phyloP scores from a whole-genome alignment of 2,113 vertebrate species.

The Melanerpes formicivorus region DNA sequence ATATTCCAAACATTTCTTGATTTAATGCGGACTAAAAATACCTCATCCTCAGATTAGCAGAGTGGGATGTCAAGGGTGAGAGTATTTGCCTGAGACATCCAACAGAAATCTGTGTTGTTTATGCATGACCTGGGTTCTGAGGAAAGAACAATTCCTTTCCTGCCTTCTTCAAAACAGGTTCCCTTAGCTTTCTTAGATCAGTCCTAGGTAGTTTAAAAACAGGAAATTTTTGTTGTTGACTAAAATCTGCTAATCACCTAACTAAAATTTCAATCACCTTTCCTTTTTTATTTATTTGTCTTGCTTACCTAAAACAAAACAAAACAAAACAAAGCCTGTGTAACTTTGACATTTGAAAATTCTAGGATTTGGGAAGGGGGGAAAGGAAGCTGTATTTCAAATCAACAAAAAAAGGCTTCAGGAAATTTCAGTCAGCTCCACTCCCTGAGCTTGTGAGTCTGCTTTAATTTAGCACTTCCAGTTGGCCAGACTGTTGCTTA shows the following conservation, averaged over 20 bases:
- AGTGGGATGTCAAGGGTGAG: neutral
- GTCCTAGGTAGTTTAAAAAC: neutral
- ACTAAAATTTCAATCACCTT: neutral
- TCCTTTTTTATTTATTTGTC: neutral
- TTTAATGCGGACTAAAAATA: conserved; percentile 37
- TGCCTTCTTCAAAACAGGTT: neutral
- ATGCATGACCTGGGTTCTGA: accelerated
- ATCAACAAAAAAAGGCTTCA: conserved; percentile 26
- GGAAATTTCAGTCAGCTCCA: conserved; percentile 31
- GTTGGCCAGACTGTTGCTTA: neutral
- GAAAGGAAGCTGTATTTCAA: conserved; percentile 34
- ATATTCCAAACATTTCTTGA: neutral
- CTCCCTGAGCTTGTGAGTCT: neutral
- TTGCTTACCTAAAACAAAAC: neutral
- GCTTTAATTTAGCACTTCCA: conserved; percentile 43
- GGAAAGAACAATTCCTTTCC: neutral
- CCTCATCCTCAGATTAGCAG: neutral
- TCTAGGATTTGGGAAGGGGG: neutral
- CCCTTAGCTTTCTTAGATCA: neutral
- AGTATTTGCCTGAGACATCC: neutral
- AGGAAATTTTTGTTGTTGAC: neutral
- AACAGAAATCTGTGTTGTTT: neutral
- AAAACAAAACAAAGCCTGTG: neutral
- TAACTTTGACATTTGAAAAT: neutral
- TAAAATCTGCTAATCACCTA: neutral